Base-by-base conservation (phyloP, 2,797 vertebrate genomes). In the Melanotaenia boesemani region DNA sequence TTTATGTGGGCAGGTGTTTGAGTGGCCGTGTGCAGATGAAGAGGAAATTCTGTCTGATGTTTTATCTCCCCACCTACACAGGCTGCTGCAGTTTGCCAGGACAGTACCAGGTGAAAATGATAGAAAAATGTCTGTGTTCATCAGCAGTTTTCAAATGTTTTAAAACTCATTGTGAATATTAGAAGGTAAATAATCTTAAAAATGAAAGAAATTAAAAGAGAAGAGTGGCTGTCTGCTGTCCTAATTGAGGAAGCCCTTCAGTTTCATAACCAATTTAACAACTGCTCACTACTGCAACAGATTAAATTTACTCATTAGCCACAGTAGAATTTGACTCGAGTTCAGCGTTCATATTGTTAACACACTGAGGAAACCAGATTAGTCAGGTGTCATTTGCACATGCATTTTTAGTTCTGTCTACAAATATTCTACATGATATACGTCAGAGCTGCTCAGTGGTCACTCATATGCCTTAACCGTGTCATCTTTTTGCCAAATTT, bases 81-180 rank as follows among this genome's bases (percentile, higher is more conserved):
- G 93, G 65, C 79, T 99, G 65, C 92, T 97, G 69, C 95, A 96
- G 82, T 99, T 99, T 87, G 96, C 96, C 74, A 96, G 95, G 82
- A 94, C 93, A 71, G 93, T 99, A 18, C 97, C 97, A 88, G 97
- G 97, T 99, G 80, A 67, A 22, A 59, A 1, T 12, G 12, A 32
- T 32, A 24, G 22, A 11, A 22, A n/a, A 39, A 41, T 16, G 18
- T 15, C 12, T 12, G 8, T 59, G 9, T n/a, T 34, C 8, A 50
- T 67, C 39, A 10, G 56, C n/a, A n/a, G 24, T 16, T 18, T 48
- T 48, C 10, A 16, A 30, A 46, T 32, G 7, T 34, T 34, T 34
- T 34, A 58, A 68, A 57, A 18, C 7, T 10, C 32, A 16, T 30
- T 16, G 2, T 34, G 37, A 28, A 46, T 30, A 46, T 46, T 24